These are phyloP conservation scores for Todiramphus chloris DNA, from an alignment of 2,113 vertebrate species.

Conservation along the genomic window DNA sequence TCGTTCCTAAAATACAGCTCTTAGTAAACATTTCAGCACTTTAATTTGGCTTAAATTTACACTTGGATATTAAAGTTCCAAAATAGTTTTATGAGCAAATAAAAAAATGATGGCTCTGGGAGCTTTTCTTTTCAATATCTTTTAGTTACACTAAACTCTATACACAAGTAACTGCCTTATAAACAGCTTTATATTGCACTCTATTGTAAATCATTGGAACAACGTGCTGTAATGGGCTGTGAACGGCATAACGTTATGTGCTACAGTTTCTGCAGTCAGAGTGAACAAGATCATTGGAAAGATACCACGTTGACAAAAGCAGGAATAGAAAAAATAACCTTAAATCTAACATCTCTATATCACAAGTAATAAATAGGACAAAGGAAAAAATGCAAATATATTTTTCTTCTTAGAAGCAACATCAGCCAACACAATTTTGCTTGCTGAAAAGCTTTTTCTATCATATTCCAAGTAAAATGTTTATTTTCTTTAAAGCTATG, in stretches of 20 bases:
- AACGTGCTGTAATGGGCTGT: neutral
- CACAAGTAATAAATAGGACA: neutral
- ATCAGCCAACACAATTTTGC: neutral
- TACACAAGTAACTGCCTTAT: conserved; percentile 18
- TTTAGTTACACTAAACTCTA: neutral
- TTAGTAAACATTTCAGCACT: conserved; percentile 34
- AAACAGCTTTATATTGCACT: conserved; percentile 33
- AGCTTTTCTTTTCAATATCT: conserved; percentile 34
- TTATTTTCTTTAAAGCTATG: conserved; percentile 29
- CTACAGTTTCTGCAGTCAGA: conserved; percentile 1
- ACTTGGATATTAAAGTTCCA: neutral
- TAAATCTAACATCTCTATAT: conserved; percentile 28
- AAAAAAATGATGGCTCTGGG: neutral
- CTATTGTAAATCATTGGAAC: neutral
- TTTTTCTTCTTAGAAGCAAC: neutral
- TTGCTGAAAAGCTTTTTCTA: neutral
- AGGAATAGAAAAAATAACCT: conserved; percentile 7
- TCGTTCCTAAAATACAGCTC: conserved; percentile 49
- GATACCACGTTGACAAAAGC: neutral
- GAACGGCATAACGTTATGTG: neutral
- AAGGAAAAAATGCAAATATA: neutral
- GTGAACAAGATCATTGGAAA: conserved; percentile 9
- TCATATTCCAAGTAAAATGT: conserved; percentile 6
- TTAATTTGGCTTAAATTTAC: conserved; percentile 56
- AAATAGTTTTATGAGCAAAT: conserved; percentile 47